These are phyloP conservation scores for Lycodopsis pacificus DNA, from an alignment of 2,797 vertebrate genomes.

Conservation along the genomic window DNA sequence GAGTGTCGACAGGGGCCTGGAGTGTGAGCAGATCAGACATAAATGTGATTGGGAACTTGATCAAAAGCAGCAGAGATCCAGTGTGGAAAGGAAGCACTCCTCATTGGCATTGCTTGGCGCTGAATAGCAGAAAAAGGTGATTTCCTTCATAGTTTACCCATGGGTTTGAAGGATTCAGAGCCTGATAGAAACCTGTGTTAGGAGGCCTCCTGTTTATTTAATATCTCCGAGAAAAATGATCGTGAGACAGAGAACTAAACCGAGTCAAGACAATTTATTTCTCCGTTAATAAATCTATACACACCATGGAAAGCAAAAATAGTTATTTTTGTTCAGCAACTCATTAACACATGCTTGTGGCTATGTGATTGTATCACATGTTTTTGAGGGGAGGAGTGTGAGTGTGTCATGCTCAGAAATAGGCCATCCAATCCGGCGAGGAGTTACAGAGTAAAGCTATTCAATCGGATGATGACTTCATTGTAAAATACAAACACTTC, in stretches of 20 bases:
- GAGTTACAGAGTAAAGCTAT: constrained; percentile 42
- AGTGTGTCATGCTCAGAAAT: constrained; percentile 63
- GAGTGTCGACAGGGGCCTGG: constrained; percentile 43
- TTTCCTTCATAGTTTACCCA: constrained; percentile 47
- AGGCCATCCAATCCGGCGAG: constrained; percentile 66
- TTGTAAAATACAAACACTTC: constrained; percentile 42
- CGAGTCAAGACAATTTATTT: constrained; percentile 55
- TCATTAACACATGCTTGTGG: constrained; percentile 78
- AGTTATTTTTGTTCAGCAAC: constrained; percentile 75
- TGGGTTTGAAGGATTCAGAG: constrained; percentile 19
- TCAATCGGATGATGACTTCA: constrained; percentile 44
- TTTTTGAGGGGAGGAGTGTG: constrained; percentile 58
- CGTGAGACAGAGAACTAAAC: constrained; percentile 21
- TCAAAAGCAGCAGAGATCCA: constrained; percentile 64
- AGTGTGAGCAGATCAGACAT: constrained; percentile 56
- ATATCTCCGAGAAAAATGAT: constrained; percentile 35
- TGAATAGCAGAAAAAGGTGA: constrained; percentile 53
- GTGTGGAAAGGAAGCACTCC: constrained; percentile 33
- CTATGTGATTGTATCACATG: constrained; percentile 72
- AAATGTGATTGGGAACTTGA: constrained; percentile 69
- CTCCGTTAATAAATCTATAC: constrained; percentile 57
- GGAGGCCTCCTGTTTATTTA: constrained; percentile 10
- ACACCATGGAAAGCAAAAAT: constrained; percentile 58
- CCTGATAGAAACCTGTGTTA: constrained; percentile 24
- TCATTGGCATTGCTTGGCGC: constrained; percentile 43